Evolutionary conservation across 2,888 invertebrate genomes (phyloP).

Genomic region (Boloria euphrosyne): DNA sequence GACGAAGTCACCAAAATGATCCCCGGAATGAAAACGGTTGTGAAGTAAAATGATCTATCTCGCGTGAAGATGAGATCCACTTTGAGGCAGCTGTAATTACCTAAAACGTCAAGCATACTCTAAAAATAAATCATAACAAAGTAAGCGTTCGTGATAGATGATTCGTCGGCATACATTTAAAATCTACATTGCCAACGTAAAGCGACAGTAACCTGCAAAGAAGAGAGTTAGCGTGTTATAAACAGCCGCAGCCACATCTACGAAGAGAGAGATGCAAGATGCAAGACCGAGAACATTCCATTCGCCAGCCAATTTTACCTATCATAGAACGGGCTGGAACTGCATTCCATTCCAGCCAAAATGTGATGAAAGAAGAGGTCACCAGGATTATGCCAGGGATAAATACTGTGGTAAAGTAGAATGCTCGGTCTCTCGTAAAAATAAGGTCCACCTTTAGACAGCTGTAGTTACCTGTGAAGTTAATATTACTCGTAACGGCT

Average conservation of each 20-base stretch:
- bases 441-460: conserved; percentile 93
- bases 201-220: conserved; percentile 64
- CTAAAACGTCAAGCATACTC: conserved; percentile 83
- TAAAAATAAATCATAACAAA: conserved; percentile 57
- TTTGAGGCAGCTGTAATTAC: conserved; percentile 97
- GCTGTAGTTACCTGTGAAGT: conserved; percentile 91
- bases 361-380: conserved; percentile 92
- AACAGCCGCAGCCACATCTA: conserved; percentile 75
- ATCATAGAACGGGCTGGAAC: conserved; percentile 95
- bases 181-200: conserved; percentile 59
- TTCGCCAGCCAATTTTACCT: conserved; percentile 83
- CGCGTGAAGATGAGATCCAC: conserved; percentile 96
- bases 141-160: conserved; percentile 46
- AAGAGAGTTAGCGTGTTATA: conserved; percentile 66
- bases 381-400: conserved; percentile 95
- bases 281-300: conserved; percentile 69
- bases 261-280: conserved; percentile 62
- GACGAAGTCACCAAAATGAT: conserved; percentile 98
- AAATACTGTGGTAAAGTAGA: conserved; percentile 95
- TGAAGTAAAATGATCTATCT: conserved; percentile 98
- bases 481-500: conserved; percentile 63
- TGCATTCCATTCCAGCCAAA: conserved; percentile 96
- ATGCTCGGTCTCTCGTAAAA: conserved; percentile 93
- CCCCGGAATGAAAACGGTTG: conserved; percentile 97
- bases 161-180: conserved; percentile 40